These are phyloP conservation scores for Parapsyche elsis DNA, from an alignment of 1,140 invertebrate species.

Conservation along the genomic window DNA sequence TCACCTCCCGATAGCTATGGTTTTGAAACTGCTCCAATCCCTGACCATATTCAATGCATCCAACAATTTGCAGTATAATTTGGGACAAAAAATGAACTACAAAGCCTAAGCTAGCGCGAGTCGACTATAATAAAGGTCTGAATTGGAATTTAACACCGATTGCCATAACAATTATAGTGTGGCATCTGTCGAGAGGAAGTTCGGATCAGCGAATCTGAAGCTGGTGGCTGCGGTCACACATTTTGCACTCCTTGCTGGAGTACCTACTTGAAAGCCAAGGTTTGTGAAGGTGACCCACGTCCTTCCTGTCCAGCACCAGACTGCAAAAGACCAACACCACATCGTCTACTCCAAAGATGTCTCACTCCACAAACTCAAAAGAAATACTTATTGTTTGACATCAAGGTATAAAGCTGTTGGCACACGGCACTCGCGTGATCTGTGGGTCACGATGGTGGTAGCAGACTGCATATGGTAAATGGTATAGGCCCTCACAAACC, in stretches of 20 bases:
- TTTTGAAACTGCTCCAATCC: too few species aligned
- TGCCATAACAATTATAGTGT: slow-evolving; percentile 69
- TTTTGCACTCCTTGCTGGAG: slow-evolving; percentile 78
- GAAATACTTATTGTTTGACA: slow-evolving; percentile 79
- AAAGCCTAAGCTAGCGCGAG: too few species aligned
- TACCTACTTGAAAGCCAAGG: slow-evolving; percentile 75
- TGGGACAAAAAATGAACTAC: too few species aligned
- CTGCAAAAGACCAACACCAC: slow-evolving; percentile 75
- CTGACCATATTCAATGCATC: too few species aligned
- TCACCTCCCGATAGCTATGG: too few species aligned
- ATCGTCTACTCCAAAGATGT: slow-evolving; percentile 75
- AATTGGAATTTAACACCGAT: too few species aligned
- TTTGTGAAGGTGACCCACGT: slow-evolving; percentile 76
- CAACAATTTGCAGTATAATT: too few species aligned
- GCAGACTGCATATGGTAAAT: too few species aligned
- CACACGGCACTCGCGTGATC: too few species aligned
- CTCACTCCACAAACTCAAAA: slow-evolving; percentile 75
- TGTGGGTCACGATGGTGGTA: too few species aligned
- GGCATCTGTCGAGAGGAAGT: slow-evolving; percentile 72
- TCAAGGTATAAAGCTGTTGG: slow-evolving; percentile 71
- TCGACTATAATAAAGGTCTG: too few species aligned
- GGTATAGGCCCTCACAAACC: too few species aligned
- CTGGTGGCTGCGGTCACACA: slow-evolving; percentile 72
- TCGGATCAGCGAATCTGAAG: slow-evolving; percentile 58
- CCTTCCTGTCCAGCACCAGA: slow-evolving; percentile 76